Evolutionary conservation across 2,113 vertebrate genomes (phyloP), one percentile per base, ranked within the genome.

Genomic region (Arvicanthis niloticus): DNA sequence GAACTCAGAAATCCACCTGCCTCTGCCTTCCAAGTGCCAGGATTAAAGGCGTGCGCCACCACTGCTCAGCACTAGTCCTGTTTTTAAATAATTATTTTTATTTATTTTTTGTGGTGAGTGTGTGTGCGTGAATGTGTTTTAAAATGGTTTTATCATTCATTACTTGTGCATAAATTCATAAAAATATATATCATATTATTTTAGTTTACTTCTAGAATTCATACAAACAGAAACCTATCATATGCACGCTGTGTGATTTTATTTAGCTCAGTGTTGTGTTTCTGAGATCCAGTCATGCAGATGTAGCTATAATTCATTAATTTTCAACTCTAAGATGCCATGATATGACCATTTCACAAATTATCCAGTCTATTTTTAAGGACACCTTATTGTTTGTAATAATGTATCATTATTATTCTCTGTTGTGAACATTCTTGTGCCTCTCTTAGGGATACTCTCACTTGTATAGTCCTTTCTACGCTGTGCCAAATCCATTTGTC

Each of bases 211-310:
- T 96, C 56, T 62, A 65, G 88, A 94, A 58, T 84, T 91, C 73
- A 73, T 91, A 75, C 37, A 88, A 94, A 81, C 60, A 40, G 62
- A 88, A 67, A 75, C 45, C 65, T 60, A 88, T 4, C 80, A 70
- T 56, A 67, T 62, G 16, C 45, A 89, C 65, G 78, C 31, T 62
- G 53, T 89, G 5, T 95, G 77, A 87, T 65, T 85, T 82, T 88
- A 81, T 45, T 94, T 70, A 82, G 78, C 24, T 86, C 77, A 91
- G 19, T 16, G 2, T 60, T 72, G 53, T 88, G 31, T 93, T 94
- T 93, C 95, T 97, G 67, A 96, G 77, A 62, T 76, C 84, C 58
- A 82, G 40, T 92, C 40, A 76, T 24, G 67, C 9, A 89, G 40
- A 29, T 81, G 51, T 58, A 96, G 90, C 76, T 88, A 8, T 3